Base-by-base conservation (phyloP, 2,113 vertebrate species). In the Nansenia antarctica region DNA sequence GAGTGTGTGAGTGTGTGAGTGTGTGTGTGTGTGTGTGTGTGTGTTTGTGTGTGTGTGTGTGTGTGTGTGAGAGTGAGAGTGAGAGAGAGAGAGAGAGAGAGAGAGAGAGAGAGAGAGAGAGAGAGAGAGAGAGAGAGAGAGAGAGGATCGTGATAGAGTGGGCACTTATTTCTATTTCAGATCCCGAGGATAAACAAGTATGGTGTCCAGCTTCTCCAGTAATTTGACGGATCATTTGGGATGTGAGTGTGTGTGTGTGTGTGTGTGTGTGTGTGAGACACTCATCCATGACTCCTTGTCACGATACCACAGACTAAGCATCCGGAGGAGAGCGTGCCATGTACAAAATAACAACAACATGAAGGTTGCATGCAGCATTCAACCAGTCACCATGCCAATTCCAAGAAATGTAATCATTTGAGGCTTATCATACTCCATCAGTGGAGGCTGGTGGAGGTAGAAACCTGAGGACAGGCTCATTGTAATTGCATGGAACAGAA, bases 211-310 rank as follows among this genome's bases (percentile, higher is more conserved):
- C 29, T 72, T 75, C 59, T 57, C 53, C 5, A 66, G 73, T 59
- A 66, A 75, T 82, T 79, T 82, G 70, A 85, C 59, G 82, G 74
- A 62, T 82, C 82, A 86, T 90, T 86, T 82, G 65, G 22, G 5
- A 9, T 39, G 30, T 29, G 57, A 8, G 14, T 30, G 47, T 58
- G 70, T 66, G n/a, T 65, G 29, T 70, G 24, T 12, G 20, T 57
- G 31, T 27, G 37, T 12, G 9, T 39, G 31, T 62, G 69, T 71
- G 18, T 58, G 53, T 72, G 32, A 60, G 35, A n/a, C n/a, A n/a
- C n/a, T n/a, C n/a, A n/a, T n/a, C n/a, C n/a, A n/a, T n/a, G n/a
- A n/a, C n/a, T n/a, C n/a, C n/a, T n/a, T n/a, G n/a, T n/a, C n/a
- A n/a, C n/a, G n/a, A n/a, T n/a, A n/a, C n/a, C n/a, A n/a, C n/a